Evolutionary conservation across 2,797 vertebrate genomes (phyloP).

Genomic region (Coregonus suidteri): DNA sequence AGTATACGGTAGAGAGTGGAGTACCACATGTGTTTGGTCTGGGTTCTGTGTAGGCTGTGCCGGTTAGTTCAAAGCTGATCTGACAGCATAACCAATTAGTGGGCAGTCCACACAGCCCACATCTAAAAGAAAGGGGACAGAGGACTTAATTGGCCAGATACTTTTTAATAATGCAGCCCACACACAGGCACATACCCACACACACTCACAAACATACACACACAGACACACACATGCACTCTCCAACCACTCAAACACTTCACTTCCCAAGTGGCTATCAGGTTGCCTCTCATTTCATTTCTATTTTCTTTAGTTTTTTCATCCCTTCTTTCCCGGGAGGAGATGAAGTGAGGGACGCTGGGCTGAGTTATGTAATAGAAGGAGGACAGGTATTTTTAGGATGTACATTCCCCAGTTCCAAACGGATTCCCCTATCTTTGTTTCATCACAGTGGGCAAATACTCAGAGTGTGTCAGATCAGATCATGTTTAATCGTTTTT

Average conservation of each 20-base stretch:
- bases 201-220: slow-evolving; percentile 4
- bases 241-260: background rate
- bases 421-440: background rate
- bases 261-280: slow-evolving; percentile 17
- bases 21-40: background rate
- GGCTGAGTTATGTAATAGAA: background rate
- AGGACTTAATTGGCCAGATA: background rate
- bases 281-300: slow-evolving; percentile 12
- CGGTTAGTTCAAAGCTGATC: background rate
- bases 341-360: background rate
- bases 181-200: background rate
- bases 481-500: background rate
- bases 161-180: slow-evolving; percentile 26
- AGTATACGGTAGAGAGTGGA: background rate
- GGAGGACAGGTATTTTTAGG: background rate
- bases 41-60: background rate
- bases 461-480: background rate
- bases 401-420: background rate
- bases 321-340: background rate
- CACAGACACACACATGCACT: background rate
- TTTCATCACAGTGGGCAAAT: background rate
- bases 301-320: background rate
- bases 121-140: slow-evolving; percentile 19
- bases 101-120: background rate
- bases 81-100: background rate